Evolutionary conservation across 1,140 invertebrate species (phyloP).

Genomic region (Neotoxoptera formosana): DNA sequence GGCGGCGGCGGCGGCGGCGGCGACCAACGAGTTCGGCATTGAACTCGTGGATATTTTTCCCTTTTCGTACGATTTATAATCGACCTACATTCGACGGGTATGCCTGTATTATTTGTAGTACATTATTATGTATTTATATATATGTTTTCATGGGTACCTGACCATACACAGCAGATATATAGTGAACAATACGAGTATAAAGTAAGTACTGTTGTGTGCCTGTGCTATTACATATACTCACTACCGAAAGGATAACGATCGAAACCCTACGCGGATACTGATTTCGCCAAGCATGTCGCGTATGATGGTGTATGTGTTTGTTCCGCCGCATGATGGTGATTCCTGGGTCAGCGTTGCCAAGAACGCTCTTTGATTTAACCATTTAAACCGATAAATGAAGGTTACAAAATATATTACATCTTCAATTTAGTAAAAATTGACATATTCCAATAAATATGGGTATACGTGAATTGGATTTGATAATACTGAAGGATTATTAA

Average conservation of each 20-base stretch:
- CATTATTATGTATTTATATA: conserved; percentile 20
- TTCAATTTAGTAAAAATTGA: too few species aligned
- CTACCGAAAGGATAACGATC: neutral
- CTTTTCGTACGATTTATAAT: neutral
- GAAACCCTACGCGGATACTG: neutral
- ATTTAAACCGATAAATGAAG: neutral
- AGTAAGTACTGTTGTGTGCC: neutral
- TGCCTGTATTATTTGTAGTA: neutral
- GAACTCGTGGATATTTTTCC: neutral
- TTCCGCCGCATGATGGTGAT: neutral
- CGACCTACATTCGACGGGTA: neutral
- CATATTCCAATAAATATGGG: too few species aligned
- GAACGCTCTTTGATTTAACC: neutral
- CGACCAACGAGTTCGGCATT: neutral
- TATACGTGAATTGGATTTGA: too few species aligned
- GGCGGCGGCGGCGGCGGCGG: too few species aligned
- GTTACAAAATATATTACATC: neutral
- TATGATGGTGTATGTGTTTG: neutral
- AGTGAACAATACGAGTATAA: neutral
- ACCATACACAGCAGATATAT: neutral
- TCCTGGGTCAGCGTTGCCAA: neutral
- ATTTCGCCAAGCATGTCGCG: neutral
- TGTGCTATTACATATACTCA: neutral
- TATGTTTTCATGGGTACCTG: conserved; percentile 6
- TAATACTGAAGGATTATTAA: too few species aligned